Evolutionary conservation across 2,797 vertebrate genomes (phyloP).

Genomic region (Hyperoplus lanceolatus): DNA sequence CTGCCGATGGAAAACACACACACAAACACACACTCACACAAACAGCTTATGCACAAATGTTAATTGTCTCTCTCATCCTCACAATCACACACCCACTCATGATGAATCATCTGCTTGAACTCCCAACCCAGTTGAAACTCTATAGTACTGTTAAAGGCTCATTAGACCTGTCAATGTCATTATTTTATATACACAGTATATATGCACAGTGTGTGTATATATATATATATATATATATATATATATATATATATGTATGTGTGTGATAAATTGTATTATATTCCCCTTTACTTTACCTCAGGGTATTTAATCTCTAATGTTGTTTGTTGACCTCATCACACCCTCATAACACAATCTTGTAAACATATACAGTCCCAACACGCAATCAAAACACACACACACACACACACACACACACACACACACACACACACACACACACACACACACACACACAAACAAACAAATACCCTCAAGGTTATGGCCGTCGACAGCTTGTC

Average conservation of each 20-base stretch:
- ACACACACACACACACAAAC: constrained; percentile 6
- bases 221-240: neutral
- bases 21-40: constrained; percentile 25
- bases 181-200: neutral
- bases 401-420: constrained; percentile 10
- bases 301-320: constrained; percentile 68
- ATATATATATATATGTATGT: no score
- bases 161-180: constrained; percentile 18
- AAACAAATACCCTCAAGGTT: constrained; percentile 80
- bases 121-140: constrained; percentile 20
- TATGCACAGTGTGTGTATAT: neutral
- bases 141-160: constrained; percentile 4
- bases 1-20: constrained; percentile 65
- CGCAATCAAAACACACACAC: constrained; percentile 2
- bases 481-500: constrained; percentile 80
- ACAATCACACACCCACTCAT: constrained; percentile 43
- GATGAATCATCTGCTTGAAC: constrained; percentile 11
- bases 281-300: constrained; percentile 52
- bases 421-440: no score
- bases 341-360: constrained; percentile 52
- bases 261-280: neutral
- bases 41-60: constrained; percentile 51
- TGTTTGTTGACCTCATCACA: constrained; percentile 65
- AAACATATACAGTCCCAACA: constrained; percentile 40
- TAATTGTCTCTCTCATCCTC: constrained; percentile 47